Base-by-base conservation (phyloP, 2,113 vertebrate genomes). In the Lethenteron camtschaticum region DNA sequence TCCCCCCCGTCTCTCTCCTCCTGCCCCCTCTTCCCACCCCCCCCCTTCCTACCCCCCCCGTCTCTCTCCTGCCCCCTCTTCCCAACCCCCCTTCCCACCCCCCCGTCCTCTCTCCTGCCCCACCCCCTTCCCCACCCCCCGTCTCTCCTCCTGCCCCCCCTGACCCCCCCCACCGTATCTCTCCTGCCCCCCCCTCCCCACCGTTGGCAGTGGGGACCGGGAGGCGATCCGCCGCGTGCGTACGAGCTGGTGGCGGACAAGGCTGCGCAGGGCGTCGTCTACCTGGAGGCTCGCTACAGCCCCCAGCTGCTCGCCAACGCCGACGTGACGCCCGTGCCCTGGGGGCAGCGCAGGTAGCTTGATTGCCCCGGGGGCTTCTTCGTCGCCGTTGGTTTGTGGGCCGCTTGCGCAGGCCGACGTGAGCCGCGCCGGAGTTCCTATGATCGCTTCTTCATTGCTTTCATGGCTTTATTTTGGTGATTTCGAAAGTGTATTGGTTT, bases 181-280 rank as follows among this genome's bases (percentile, higher is more conserved):
- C 13, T 16, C 13, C 16, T 63, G 3, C 13, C 10, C 8, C 14
- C 11, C 11, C 24, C n/a, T 24, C 3, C 0, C n/a, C n/a, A n/a
- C n/a, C 13, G 12, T 56, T 13, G 24, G 7, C 80, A 99, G 94
- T 20, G 94, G 94, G 8, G 87, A 84, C 84, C 79, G 83, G 69
- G 86, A 92, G 20, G 92, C 92, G 0, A 81, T 99, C 71, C 84
- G 81, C 75, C 86, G 86, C 76, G 84, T 90, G 0, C 94, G 68
- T 87, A 87, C 0, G 91, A 99, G 79, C 86, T 99, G 16, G 86
- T 95, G 2, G 86, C 95, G 74, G 90, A 79, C 9, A 99, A 95
- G 79, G 85, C 91, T 4, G 86, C 85, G 56, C 90, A 99, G 73
- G 82, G 84, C 0, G 78, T 97, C 68, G 71, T 83, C 66, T 99